phyloP scores from a whole-genome alignment of 2,113 vertebrate species.

The Nycticryphes semicollaris region DNA sequence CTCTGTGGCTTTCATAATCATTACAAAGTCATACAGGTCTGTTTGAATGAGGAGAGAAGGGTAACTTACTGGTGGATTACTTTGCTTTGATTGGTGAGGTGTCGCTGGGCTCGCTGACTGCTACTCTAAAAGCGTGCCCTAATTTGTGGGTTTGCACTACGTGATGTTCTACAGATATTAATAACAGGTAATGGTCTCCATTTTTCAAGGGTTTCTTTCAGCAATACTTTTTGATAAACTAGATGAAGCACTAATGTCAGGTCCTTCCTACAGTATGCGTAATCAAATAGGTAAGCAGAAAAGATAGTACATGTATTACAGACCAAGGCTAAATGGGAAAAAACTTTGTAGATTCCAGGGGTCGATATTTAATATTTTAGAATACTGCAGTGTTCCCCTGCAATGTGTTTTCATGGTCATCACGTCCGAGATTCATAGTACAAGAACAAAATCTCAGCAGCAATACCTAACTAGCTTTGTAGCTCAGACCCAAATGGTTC shows the following conservation, averaged over 20 bases:
- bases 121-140: neutral
- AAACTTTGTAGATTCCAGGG: neutral
- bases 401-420: neutral
- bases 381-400: neutral
- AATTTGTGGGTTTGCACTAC: neutral
- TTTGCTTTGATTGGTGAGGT: neutral
- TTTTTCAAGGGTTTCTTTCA: neutral
- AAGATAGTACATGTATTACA: neutral
- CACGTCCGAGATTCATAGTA: neutral
- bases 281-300: neutral
- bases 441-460: neutral
- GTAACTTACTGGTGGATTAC: neutral
- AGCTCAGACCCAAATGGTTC: neutral
- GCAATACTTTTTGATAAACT: neutral
- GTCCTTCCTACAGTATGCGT: neutral
- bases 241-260: neutral
- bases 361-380: constrained; percentile 9
- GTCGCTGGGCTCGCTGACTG: neutral
- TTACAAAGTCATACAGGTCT: neutral
- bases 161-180: neutral
- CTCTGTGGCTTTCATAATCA: neutral
- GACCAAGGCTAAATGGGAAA: neutral
- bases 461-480: neutral
- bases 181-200: neutral
- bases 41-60: neutral